Evolutionary conservation across 2,113 vertebrate genomes (phyloP).

Genomic region (Tupaia tana): DNA sequence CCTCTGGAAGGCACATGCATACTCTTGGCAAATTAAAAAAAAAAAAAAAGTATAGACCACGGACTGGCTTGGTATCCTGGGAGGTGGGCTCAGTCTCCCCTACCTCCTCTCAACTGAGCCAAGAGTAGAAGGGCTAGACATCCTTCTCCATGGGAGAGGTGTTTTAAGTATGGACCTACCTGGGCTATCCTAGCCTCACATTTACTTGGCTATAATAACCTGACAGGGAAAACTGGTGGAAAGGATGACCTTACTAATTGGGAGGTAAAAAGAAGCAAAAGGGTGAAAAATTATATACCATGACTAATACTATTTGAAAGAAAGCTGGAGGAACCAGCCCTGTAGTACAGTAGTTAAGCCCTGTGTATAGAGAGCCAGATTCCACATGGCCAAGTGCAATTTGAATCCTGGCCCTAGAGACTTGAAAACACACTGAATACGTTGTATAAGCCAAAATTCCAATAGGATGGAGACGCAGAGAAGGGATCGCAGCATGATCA

Average conservation of each 20-base stretch:
- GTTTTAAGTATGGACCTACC: constrained; percentile 64
- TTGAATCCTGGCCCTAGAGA: too few species aligned
- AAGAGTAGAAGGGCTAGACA: constrained; percentile 71
- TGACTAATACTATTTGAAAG: background rate
- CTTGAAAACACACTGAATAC: too few species aligned
- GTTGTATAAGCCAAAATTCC: too few species aligned
- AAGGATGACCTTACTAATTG: constrained; percentile 84
- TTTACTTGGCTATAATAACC: background rate
- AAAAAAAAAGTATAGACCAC: too few species aligned
- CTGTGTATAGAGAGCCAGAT: too few species aligned
- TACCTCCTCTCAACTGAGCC: constrained; percentile 84
- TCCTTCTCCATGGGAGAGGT: constrained; percentile 28
- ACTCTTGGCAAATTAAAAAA: too few species aligned
- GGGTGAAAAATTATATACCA: background rate
- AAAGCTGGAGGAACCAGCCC: background rate
- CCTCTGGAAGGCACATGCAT: too few species aligned
- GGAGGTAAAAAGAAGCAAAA: background rate
- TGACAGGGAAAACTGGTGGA: constrained; percentile 45
- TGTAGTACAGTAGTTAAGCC: too few species aligned
- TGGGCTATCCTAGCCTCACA: constrained; percentile 67
- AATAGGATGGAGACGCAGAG: too few species aligned
- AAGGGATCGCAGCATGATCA: too few species aligned
- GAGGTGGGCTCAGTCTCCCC: constrained; percentile 63
- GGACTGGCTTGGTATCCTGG: constrained; percentile 85
- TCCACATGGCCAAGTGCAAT: too few species aligned